Evolutionary conservation across 2,113 vertebrate species (phyloP).

Genomic region (Barnardius zonarius): DNA sequence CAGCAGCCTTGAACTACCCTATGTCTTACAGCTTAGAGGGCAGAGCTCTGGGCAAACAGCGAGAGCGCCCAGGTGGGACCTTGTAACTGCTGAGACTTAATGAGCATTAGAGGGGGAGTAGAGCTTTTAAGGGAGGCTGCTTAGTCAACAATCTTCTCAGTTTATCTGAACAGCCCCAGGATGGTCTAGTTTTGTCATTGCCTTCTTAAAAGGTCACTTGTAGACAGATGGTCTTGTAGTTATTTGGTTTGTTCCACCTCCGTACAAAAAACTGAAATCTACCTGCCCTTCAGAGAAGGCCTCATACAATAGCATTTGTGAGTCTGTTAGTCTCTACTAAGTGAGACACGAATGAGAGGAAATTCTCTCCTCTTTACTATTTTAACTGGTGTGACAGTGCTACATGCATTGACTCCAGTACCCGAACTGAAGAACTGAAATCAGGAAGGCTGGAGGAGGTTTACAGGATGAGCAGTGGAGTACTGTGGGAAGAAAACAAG

Average conservation of each 20-base stretch:
- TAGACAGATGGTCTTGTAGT: too few relatives aligned
- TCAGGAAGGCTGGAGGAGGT: background rate
- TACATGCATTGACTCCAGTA: rapidly evolving
- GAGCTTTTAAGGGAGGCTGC: background rate
- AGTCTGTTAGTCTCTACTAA: background rate
- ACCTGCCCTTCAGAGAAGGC: background rate
- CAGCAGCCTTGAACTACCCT: background rate
- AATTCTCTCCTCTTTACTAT: background rate
- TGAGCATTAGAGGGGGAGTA: background rate
- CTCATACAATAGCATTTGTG: background rate
- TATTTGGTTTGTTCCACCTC: background rate
- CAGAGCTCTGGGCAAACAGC: background rate
- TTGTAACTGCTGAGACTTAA: background rate
- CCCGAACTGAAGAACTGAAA: background rate
- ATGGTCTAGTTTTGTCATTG: background rate
- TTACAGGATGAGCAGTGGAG: background rate
- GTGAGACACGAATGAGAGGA: background rate
- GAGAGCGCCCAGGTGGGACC: background rate
- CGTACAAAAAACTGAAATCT: background rate
- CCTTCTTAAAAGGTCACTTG: background rate
- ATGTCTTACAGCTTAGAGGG: background rate
- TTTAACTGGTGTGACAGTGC: background rate
- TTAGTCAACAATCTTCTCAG: background rate
- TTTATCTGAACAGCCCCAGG: background rate
- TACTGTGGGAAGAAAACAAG: background rate